Conservation (phyloP, 2,888 invertebrate species). For the Calameuta idolon region DNA sequence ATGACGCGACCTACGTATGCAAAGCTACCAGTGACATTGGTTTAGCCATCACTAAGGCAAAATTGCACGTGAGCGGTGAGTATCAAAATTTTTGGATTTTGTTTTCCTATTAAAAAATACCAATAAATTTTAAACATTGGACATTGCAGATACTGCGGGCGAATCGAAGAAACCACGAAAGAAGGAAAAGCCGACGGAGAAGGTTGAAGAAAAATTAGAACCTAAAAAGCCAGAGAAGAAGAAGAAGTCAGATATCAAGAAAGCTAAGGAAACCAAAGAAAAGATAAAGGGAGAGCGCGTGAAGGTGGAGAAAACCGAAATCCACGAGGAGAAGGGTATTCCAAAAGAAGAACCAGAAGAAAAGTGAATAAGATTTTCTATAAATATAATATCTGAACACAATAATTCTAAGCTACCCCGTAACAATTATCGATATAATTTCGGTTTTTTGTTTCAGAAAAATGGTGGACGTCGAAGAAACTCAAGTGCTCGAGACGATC, state of each 20-base stretch:
- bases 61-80: slow-evolving; percentile 74
- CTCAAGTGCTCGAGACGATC: slow-evolving; percentile 72
- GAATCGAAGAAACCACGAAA: slow-evolving; percentile 68
- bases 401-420: not conserved
- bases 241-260: slow-evolving; percentile 62
- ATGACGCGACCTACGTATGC: slow-evolving; percentile 84
- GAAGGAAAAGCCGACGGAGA: slow-evolving; percentile 38
- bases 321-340: slow-evolving; percentile 46
- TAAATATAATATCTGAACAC: not conserved
- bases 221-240: slow-evolving; percentile 49
- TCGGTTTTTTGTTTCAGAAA: slow-evolving; percentile 55
- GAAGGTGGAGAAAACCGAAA: slow-evolving; percentile 66
- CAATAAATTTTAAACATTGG: not conserved
- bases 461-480: slow-evolving; percentile 69
- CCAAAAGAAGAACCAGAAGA: slow-evolving; percentile 57
- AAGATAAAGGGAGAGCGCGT: slow-evolving; percentile 69
- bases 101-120: not conserved
- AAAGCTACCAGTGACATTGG: slow-evolving; percentile 90
- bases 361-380: slow-evolving; percentile 42
- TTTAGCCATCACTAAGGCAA: slow-evolving; percentile 82
- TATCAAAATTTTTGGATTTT: not conserved
- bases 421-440: slow-evolving; percentile 10
- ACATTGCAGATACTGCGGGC: slow-evolving; percentile 48
- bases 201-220: slow-evolving; percentile 45
- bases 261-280: slow-evolving; percentile 68